Base-by-base conservation (phyloP, 2,113 vertebrate genomes). In the Zosterops lateralis region DNA sequence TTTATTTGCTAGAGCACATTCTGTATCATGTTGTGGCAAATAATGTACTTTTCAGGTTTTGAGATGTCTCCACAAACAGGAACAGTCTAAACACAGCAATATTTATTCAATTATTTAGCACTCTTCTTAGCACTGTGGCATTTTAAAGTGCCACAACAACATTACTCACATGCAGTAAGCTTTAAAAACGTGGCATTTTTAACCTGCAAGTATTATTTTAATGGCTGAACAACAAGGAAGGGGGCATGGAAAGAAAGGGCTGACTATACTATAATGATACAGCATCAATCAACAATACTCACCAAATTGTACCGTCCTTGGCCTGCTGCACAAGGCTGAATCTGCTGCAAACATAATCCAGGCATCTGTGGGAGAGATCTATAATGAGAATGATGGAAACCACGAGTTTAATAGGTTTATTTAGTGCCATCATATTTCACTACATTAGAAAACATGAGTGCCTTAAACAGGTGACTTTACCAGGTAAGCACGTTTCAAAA, bases 391-490 rank as follows among this genome's bases (percentile, higher is more conserved):
- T 40, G 47, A 82, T 91, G 58, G 87, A 93, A 96, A 79, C 17
- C 34, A 85, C 70, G 66, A 79, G 72, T 91, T 76, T 79, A 51
- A 70, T 70, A 70, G 58, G 78, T 91, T 90, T 84, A 38, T 89
- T 92, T 76, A 54, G 50, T 13, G 20, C 54, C 85, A 14, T 85
- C 32, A 5, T 75, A 56, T 89, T 85, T 91, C 74, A 70, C 26
- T 70, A 72, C 32, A 22, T 47, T 58, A 76, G 67, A 91, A 95
- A 91, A 68, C 47, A 25, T 0, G 2, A 87, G 24, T 70, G 60
- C 71, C 85, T 93, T 79, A n/a, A 61, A 75, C 64, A 94, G 81
- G 79, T 85, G 57, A 68, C 61, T 94, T 91, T 66, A 83, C 62
- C 81, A 88, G 81, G 87, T 71, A 83, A 83, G 71, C 34, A 38